These are phyloP conservation scores for Drosophila putrida DNA, from an alignment of 2,888 invertebrate genomes.

Conservation along the genomic window DNA sequence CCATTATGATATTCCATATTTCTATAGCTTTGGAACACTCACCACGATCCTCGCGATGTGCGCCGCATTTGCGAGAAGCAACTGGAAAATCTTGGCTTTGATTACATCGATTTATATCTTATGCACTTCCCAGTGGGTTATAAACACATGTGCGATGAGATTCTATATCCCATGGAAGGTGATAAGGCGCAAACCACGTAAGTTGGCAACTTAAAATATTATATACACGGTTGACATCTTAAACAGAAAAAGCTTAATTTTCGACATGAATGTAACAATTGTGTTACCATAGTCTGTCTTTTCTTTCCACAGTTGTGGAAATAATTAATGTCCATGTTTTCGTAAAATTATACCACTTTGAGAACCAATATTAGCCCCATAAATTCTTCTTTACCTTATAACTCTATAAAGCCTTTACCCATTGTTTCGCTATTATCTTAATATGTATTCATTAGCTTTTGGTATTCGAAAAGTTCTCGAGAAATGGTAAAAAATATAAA, in stretches of 20 bases:
- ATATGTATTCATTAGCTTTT: too few species aligned
- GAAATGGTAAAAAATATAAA: too few species aligned
- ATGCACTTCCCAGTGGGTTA: slow-evolving; percentile 94
- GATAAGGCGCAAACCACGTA: slow-evolving; percentile 44
- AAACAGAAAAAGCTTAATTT: not conserved
- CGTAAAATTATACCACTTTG: too few species aligned
- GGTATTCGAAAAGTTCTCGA: too few species aligned
- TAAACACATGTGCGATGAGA: slow-evolving; percentile 85
- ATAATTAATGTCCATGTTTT: too few species aligned
- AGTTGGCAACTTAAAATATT: slow-evolving; percentile 6
- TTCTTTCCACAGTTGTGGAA: too few species aligned
- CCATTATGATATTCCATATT: not conserved
- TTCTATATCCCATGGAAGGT: slow-evolving; percentile 34
- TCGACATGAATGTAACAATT: too few species aligned
- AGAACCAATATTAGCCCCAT: too few species aligned
- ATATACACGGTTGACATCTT: not conserved
- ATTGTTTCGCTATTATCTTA: too few species aligned
- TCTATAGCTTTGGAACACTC: slow-evolving; percentile 64
- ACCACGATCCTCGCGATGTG: slow-evolving; percentile 89
- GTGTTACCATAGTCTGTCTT: too few species aligned
- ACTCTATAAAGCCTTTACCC: too few species aligned
- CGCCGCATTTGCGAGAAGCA: slow-evolving; percentile 88
- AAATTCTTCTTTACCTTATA: too few species aligned
- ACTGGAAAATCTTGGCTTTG: slow-evolving; percentile 88
- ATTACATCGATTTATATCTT: slow-evolving; percentile 92